phyloP scores from a whole-genome alignment of 2,797 vertebrate genomes.

The Aphelocoma californica region DNA sequence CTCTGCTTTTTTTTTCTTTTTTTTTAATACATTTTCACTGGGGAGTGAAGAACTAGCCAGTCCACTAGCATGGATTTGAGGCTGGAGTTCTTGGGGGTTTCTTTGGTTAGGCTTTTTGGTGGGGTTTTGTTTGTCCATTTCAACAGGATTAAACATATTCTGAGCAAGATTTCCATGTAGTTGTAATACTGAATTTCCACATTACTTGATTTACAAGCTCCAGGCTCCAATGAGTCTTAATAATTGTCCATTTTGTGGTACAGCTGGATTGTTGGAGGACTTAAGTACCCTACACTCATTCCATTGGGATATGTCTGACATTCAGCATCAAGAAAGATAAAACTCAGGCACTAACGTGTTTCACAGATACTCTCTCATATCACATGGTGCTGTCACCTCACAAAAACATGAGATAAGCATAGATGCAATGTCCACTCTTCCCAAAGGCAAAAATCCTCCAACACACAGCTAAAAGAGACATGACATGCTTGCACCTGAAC shows the following conservation, averaged over 20 bases:
- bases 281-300: not conserved
- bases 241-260: not conserved
- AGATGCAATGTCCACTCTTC: not conserved
- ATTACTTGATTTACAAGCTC: not conserved
- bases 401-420: not conserved
- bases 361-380: not conserved
- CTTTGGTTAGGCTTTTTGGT: not conserved
- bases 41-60: not conserved
- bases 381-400: not conserved
- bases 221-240: not conserved
- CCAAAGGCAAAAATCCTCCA: not conserved
- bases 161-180: not conserved
- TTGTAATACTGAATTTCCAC: not conserved
- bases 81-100: not conserved
- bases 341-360: not conserved
- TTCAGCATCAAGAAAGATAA: not conserved
- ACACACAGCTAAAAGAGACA: not conserved
- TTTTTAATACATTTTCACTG: not conserved
- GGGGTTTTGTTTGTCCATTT: not conserved
- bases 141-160: not conserved
- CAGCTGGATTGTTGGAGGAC: not conserved
- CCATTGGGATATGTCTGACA: not conserved
- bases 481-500: fast-evolving
- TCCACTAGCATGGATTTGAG: not conserved
- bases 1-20: not conserved